These are phyloP conservation scores for Eleginops maclovinus DNA, from an alignment of 2,113 vertebrate genomes.

Conservation along the genomic window DNA sequence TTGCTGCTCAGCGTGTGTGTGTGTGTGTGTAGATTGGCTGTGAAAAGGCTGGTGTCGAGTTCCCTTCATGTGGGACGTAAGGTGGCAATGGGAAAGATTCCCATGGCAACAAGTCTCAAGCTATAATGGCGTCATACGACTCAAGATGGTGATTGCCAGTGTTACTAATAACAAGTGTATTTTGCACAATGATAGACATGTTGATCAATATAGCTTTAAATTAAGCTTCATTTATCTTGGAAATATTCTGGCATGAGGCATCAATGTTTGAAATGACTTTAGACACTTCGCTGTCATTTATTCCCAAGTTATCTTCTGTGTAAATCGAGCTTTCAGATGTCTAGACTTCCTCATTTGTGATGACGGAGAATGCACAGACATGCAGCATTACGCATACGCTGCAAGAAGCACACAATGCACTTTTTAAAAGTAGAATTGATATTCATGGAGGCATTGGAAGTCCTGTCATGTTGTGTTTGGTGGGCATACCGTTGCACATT, in stretches of 20 bases:
- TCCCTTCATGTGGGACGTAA: slow-evolving; percentile 42
- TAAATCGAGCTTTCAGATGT: neutral
- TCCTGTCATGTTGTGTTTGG: slow-evolving; percentile 6
- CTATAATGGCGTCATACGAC: slow-evolving; percentile 26
- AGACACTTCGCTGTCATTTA: neutral
- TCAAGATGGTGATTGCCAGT: slow-evolving; percentile 35
- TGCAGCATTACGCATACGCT: slow-evolving; percentile 21
- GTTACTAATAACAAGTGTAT: slow-evolving; percentile 25
- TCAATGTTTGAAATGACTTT: slow-evolving; percentile 24
- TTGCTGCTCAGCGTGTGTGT: slow-evolving; percentile 51
- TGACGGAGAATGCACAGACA: neutral
- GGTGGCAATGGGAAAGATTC: slow-evolving; percentile 53
- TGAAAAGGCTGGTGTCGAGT: slow-evolving; percentile 49
- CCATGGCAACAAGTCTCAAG: slow-evolving; percentile 59
- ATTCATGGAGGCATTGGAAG: slow-evolving; percentile 25
- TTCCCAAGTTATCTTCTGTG: slow-evolving; percentile 13
- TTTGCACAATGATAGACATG: slow-evolving; percentile 14
- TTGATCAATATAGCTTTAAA: slow-evolving; percentile 41
- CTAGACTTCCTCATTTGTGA: neutral
- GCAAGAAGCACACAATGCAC: neutral
- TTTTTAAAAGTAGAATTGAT: slow-evolving; percentile 20
- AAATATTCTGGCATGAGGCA: neutral
- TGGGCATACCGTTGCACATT: neutral
- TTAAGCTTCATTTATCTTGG: slow-evolving; percentile 27
- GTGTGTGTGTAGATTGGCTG: slow-evolving; percentile 37